Conservation (phyloP, 2,113 vertebrate genomes). For the Panthera uncia region DNA sequence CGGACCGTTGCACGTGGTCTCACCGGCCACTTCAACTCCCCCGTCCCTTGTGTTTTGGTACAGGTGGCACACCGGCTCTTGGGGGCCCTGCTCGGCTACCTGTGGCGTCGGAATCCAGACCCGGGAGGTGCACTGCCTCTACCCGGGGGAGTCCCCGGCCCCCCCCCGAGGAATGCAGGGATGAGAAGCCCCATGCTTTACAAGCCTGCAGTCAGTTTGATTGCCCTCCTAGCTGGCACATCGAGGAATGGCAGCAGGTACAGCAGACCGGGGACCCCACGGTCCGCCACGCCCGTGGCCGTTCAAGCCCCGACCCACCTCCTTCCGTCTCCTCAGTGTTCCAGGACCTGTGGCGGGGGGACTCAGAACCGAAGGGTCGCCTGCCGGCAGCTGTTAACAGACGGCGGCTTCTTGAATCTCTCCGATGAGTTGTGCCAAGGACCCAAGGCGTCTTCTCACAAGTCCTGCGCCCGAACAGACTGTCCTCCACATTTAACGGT, state of each 20-base stretch:
- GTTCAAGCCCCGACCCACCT: neutral
- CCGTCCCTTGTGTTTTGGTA: neutral
- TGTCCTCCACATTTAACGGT: constrained; percentile 87
- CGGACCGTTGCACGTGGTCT: rapidly evolving
- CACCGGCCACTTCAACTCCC: neutral
- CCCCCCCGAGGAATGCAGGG: constrained; percentile 84
- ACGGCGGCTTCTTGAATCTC: constrained; percentile 89
- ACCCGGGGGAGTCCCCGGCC: constrained; percentile 72
- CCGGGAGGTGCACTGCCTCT: constrained; percentile 88
- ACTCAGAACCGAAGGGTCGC: constrained; percentile 88
- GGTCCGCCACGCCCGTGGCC: rapidly evolving
- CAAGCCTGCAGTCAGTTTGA: constrained; percentile 93
- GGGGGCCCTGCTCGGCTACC: constrained; percentile 90
- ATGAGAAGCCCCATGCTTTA: constrained; percentile 86
- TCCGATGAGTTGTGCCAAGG: constrained; percentile 85
- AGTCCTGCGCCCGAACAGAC: constrained; percentile 87
- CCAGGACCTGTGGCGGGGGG: constrained; percentile 91
- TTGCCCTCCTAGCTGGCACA: constrained; percentile 92
- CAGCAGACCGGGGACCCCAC: neutral
- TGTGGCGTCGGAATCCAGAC: constrained; percentile 94
- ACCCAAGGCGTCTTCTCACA: constrained; percentile 81
- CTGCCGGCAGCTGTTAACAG: constrained; percentile 92
- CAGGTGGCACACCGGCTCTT: constrained; percentile 90
- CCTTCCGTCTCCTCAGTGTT: constrained; percentile 85
- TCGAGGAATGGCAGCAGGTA: constrained; percentile 94